A percentile compares a stretch with the other conserved stretches of the same genome.
These are phyloP conservation scores for Drosophila borborema DNA, from an alignment of 2,888 invertebrate species.

Conservation along the genomic window DNA sequence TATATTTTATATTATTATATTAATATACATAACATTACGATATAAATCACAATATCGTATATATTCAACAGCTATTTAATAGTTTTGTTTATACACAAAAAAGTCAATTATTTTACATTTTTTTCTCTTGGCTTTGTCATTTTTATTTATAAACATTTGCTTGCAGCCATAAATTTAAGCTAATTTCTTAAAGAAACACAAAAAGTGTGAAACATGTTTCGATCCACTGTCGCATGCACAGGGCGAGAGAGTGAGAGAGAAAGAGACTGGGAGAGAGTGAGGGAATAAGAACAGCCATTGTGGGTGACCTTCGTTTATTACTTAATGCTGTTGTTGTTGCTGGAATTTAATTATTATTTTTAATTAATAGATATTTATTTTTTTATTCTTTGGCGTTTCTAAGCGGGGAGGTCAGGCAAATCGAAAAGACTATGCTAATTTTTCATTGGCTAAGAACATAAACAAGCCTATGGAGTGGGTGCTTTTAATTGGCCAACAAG, in stretches of 20 bases:
- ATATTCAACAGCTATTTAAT: neutral
- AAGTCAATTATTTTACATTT: neutral
- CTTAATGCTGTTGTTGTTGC: slow-evolving; percentile 3
- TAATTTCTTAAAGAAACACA: slow-evolving; percentile 28
- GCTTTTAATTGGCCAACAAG: slow-evolving; percentile 47
- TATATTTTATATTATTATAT: neutral
- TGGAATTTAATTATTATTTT: slow-evolving; percentile 45
- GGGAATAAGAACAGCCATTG: neutral
- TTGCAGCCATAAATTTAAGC: slow-evolving; percentile 12
- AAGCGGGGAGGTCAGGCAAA: slow-evolving; percentile 58
- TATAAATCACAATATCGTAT: neutral
- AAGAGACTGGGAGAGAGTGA: neutral
- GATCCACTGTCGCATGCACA: neutral
- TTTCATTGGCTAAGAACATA: slow-evolving; percentile 40
- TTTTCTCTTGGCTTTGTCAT: slow-evolving; percentile 30
- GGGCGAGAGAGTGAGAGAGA: neutral
- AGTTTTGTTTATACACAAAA: neutral
- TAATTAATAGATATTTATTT: slow-evolving; percentile 30
- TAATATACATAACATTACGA: neutral
- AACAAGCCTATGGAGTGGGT: slow-evolving; percentile 25
- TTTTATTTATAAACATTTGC: slow-evolving; percentile 38
- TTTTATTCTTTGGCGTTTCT: slow-evolving; percentile 65
- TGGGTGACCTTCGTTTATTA: slow-evolving; percentile 35
- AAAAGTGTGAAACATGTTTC: slow-evolving; percentile 29
- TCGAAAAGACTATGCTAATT: slow-evolving; percentile 62